Evolutionary conservation across 2,797 vertebrate genomes (phyloP), one percentile per base, ranked within the genome.

Genomic region (Labroides dimidiatus): DNA sequence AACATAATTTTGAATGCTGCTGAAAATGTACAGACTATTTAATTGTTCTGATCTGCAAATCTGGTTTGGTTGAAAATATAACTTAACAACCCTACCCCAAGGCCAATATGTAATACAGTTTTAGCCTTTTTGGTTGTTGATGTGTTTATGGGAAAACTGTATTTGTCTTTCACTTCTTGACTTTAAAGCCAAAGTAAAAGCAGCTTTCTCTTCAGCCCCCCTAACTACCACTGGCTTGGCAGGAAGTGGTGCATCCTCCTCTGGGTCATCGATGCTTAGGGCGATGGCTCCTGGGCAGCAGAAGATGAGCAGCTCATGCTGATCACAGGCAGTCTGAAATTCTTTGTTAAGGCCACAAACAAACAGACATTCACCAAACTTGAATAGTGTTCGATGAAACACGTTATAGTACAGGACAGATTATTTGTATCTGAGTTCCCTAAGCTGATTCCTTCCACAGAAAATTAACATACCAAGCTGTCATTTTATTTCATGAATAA

Each of bases 71-170:
- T 33, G 7, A 33, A 33, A 5, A 8, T 7, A 33, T 33, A 33
- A 33, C 30, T 33, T 4, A 33, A 4, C 12, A 14, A 11, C 12
- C 4, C 1, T 13, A 3, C 37, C 23, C 12, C 16, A 16, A 49
- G 48, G 23, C 23, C 21, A 15, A 58, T n/a, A 71, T 58, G 67
- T 75, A 49, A 45, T 11, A 24, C 24, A 43, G 16, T 60, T 59
- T 59, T 55, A 67, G 27, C 33, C 7, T 51, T 14, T 24, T 53
- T 14, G 60, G 44, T 36, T 30, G 48, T 47, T 60, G 43, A 13
- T n/a, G 30, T 47, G 64, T 67, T 71, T 51, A 42, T 51, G 39
- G 65, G 39, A 70, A 60, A 69, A 51, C 52, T 50, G 41, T 59
- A 63, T 60, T 24, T 66, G 65, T 67, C 63, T 55, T 49, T 42